Base-by-base conservation (phyloP, 2,888 invertebrate species). In the Lycophotia porphyrea region DNA sequence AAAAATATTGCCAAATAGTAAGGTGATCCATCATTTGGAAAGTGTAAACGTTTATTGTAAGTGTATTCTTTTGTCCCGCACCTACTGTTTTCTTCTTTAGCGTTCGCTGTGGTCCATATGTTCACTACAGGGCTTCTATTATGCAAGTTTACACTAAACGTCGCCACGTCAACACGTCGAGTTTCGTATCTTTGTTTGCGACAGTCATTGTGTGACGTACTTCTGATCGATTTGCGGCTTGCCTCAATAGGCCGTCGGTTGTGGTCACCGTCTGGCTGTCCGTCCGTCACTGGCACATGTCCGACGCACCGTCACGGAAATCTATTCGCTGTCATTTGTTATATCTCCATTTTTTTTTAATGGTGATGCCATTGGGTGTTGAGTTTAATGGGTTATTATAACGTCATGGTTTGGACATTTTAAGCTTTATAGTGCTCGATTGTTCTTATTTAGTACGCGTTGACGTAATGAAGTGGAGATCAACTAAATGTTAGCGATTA, bases 211-310 rank as follows among this genome's bases (percentile, higher is more conserved):
- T 87, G 84, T 84, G 83, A 89, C 75, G 81, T 83, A 75, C 64
- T 77, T 74, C 87, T 90, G 91, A 92, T 92, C 89, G 92, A 93
- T 93, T 92, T 93, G 93, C 88, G 94, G 92, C 77, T 64, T 84
- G 82, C 89, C 89, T 90, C 90, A 89, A 90, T 86, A 78, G 78
- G 78, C 82, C 76, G 73, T 74, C 68, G 78, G 74, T 88, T 86
- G 85, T 84, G 84, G 86, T 81, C 82, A 80, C 81, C 78, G 70
- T 63, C 34, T 64, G 34, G 39, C 64, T 58, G 24, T 60, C 65
- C 63, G 58, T 69, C 55, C 76, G 64, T 34, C 65, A 49, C 34
- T 65, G 73, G 70, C 78, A 87, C 71, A 79, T 77, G 78, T 80
- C 86, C 71, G 71, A 71, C 77, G 39, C 68, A 72, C 71, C 66